Conservation (phyloP, 2,113 vertebrate genomes). For the Anser cygnoides region DNA sequence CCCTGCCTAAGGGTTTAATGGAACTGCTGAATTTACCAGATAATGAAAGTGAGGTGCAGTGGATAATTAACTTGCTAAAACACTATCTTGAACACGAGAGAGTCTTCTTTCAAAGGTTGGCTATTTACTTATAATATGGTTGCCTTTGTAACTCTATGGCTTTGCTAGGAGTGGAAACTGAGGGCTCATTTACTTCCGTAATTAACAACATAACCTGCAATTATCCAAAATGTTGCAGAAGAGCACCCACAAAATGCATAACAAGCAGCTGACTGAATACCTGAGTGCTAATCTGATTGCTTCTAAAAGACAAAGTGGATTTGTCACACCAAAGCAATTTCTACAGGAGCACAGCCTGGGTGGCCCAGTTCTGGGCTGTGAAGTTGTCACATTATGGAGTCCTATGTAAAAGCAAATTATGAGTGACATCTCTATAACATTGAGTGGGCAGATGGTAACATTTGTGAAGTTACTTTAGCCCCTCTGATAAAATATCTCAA, state of each 20-base stretch:
- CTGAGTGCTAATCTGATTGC: not conserved
- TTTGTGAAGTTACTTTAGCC: not conserved
- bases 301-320: not conserved
- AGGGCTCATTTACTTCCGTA: not conserved
- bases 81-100: not conserved
- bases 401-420: not conserved
- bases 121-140: not conserved
- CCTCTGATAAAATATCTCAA: not conserved
- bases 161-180: not conserved
- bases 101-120: not conserved
- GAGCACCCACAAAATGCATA: not conserved
- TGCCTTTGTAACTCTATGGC: not conserved
- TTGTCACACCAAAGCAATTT: not conserved
- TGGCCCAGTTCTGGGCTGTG: not conserved
- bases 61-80: not conserved
- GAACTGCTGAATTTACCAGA: not conserved
- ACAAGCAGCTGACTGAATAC: not conserved
- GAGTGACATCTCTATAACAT: rapidly evolving
- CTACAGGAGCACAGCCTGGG: rapidly evolving
- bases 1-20: not conserved
- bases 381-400: rapidly evolving
- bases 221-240: not conserved
- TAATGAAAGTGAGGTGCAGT: not conserved
- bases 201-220: not conserved
- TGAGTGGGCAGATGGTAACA: rapidly evolving